Evolutionary conservation across 35 echinoderm and acorn worm species (phyloP), one percentile per base, ranked within the genome.

Genomic region (Stichopus chloronotus): DNA sequence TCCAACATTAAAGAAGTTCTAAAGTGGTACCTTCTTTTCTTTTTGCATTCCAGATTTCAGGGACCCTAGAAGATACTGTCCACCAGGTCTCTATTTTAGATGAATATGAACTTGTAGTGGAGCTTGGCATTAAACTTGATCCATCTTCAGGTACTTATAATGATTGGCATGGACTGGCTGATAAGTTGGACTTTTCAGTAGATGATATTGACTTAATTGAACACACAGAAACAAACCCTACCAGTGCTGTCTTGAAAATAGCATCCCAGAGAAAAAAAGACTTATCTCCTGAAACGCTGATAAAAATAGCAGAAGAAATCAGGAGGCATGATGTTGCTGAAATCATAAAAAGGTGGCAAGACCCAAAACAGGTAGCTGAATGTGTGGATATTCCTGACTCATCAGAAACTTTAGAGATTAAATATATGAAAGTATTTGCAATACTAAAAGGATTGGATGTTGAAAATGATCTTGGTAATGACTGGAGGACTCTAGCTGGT

Each of bases 381-480:
- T 19, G 61, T 65, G 11, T 65, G 19, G 80, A 83, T 83, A 17
- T 16, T 11, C 43, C 25, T 17, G 82, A 85, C 24, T 58, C 82
- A 22, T 17, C 20, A 85, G 58, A 14, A 17, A 9, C 55, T 17
- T 61, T 61, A 14, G 57, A 56, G 8, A 85, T 85, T n/a, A 7
- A 85, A 5, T 9, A 85, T 20, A 21, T 22, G 17, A 56, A 21
- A 85, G 55, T 85, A 20, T 85, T n/a, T 58, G 19, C 56, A 85
- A 53, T 9, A 11, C 58, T 85, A 16, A 85, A 53, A 55, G 16
- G 5, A 53, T 58, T 85, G 9, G 82, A 85, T 20, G 20, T 23
- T 58, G 82, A 57, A 85, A 58, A 58, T 85, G 82, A 8, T 5
- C 5, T 85, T 56, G 55, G 53, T 85, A 85, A 85, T 59, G 82